A percentile compares a stretch with the other conserved stretches of the same genome.
These are phyloP conservation scores for Poeciliopsis retropinna DNA, from an alignment of 2,113 vertebrate genomes.

Conservation along the genomic window DNA sequence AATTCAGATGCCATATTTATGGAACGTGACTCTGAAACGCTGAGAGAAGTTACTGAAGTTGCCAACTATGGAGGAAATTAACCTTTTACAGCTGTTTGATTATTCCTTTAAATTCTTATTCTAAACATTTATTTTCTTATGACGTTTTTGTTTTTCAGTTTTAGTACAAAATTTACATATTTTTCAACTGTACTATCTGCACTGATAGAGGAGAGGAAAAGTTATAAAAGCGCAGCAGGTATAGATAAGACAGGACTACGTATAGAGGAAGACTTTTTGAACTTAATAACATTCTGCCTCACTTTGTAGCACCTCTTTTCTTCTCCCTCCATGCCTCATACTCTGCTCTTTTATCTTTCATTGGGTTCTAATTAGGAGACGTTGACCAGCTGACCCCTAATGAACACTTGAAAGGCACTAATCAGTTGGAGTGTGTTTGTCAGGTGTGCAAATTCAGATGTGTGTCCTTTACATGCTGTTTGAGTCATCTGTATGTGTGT, in stretches of 20 bases:
- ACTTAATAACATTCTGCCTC: constrained; percentile 10
- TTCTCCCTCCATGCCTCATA: background rate
- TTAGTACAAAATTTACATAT: background rate
- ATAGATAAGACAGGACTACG: constrained; percentile 14
- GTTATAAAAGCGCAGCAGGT: background rate
- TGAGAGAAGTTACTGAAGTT: constrained; percentile 4
- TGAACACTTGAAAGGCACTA: constrained; percentile 52
- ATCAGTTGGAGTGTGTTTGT: constrained; percentile 56
- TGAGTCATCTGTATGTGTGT: constrained; percentile 10
- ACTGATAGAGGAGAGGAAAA: constrained; percentile 1
- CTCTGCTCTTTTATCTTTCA: constrained; percentile 54
- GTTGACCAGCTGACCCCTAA: constrained; percentile 59
- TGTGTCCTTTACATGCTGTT: constrained; percentile 14
- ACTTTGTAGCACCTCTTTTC: constrained; percentile 12
- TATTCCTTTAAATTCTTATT: constrained; percentile 23
- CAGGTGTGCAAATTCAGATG: constrained; percentile 22
- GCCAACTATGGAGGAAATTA: background rate
- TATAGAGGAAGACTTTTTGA: constrained; percentile 13
- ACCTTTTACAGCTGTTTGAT: constrained; percentile 18
- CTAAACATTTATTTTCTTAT: constrained; percentile 5
- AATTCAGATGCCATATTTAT: constrained; percentile 15
- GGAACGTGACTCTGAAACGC: constrained; percentile 15
- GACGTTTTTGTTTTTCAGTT: constrained; percentile 7
- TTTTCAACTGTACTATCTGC: background rate
- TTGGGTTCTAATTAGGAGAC: constrained; percentile 60